Base-by-base conservation (phyloP, 2,113 vertebrate species). In the Psilopogon haemacephalus region DNA sequence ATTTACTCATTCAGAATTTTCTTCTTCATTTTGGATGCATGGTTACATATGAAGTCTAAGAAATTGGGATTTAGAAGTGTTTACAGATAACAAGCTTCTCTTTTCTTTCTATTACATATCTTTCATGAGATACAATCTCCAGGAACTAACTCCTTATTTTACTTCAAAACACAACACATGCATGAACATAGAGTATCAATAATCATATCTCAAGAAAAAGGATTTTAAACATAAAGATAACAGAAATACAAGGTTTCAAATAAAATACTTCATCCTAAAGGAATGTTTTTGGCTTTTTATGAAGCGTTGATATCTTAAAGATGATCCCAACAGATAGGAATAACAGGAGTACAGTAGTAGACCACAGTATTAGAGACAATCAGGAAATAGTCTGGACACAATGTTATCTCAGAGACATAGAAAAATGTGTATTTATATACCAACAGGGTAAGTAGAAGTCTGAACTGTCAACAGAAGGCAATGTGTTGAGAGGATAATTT, bases 341-440 rank as follows among this genome's bases (percentile, higher is more conserved):
- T 83, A 73, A 73, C 3, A 91, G 52, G 32, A 32, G 44, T 63
- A 94, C 8, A 63, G 48, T 59, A 50, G 38, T 56, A 82, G 48
- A 65, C 26, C 26, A 84, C 44, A 92, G 54, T 69, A 84, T 12
- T 40, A 88, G 26, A 94, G 40, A 72, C 37, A 87, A 72, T 55
- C 44, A 94, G 83, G 90, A 93, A 94, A 86, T 1, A 68, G 77
- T 83, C 58, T 90, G 92, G 42, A 59, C 54, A 83, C 35, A 95
- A 42, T 52, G 85, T 79, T 94, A 93, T 87, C 92, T 94, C 58
- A 87, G 50, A 95, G 74, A 85, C 85, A 68, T 42, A 71, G 92
- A 95, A 94, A 91, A 84, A 83, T 24, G 8, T 69, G 8, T 67
- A 88, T 89, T 90, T 93, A 76, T 92, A 72, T 69, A 86, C n/a